phyloP scores from a whole-genome alignment of 2,888 invertebrate species.

The Harpalus rufipes region DNA sequence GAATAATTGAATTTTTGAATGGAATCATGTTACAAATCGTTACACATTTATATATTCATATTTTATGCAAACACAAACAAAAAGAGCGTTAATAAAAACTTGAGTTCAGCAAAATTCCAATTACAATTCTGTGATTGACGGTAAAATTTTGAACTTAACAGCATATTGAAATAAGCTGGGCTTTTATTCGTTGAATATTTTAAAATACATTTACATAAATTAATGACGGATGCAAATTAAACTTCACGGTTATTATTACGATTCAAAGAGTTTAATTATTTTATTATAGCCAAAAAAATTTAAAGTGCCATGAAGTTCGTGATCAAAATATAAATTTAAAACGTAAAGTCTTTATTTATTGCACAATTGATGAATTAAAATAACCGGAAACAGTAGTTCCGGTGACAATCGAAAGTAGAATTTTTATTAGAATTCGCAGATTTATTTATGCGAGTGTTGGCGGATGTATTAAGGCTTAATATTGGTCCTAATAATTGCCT shows the following conservation, averaged over 20 bases:
- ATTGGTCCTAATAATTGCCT: slow-evolving; percentile 15
- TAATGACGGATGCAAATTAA: slow-evolving; percentile 53
- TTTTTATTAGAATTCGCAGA: slow-evolving; percentile 35
- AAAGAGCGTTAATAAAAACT: slow-evolving; percentile 36
- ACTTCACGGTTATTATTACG: slow-evolving; percentile 39
- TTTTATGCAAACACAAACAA: slow-evolving; percentile 50
- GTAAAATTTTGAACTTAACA: slow-evolving; percentile 36
- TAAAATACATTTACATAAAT: slow-evolving; percentile 60
- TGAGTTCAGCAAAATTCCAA: slow-evolving; percentile 55
- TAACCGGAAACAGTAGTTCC: slow-evolving; percentile 26
- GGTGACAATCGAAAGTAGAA: slow-evolving; percentile 41
- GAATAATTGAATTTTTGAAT: slow-evolving; percentile 12
- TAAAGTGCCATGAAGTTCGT: slow-evolving; percentile 45
- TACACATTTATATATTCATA: slow-evolving; percentile 53
- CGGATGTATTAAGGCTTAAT: background rate
- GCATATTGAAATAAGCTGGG: slow-evolving; percentile 45
- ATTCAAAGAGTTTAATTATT: slow-evolving; percentile 58
- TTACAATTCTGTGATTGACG: slow-evolving; percentile 55
- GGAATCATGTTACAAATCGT: slow-evolving; percentile 34
- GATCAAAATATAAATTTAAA: slow-evolving; percentile 30
- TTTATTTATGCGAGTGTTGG: slow-evolving; percentile 7
- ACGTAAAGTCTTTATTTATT: slow-evolving; percentile 17
- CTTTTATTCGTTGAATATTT: slow-evolving; percentile 50
- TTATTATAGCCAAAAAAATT: slow-evolving; percentile 26
- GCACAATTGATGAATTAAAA: slow-evolving; percentile 31